Evolutionary conservation across 2,888 invertebrate species (phyloP), one percentile per base, ranked within the genome.

Genomic region (Eupeodes latifasciatus): DNA sequence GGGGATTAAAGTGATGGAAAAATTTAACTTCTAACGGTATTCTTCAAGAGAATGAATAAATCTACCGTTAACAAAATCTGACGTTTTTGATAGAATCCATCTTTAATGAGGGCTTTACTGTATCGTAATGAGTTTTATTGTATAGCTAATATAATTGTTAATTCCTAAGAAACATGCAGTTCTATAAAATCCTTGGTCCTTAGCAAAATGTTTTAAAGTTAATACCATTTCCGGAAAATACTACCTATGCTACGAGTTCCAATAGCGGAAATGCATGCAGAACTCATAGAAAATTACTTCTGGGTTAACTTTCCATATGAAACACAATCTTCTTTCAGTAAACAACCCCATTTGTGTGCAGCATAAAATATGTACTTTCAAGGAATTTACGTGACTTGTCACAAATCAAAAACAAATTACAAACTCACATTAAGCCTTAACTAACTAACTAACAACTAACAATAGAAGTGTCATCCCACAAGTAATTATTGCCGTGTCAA

Each of bases 391-490:
- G 69, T 71, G 67, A 84, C 61, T 49, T 69, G 76, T 71, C 75
- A 71, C 67, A 69, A 51, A 81, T 44, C 53, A 51, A 55, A 69
- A 69, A 80, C 75, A 76, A 85, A 85, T 81, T 85, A 44, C 76
- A 81, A 81, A 77, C 71, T 85, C 85, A 85, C 85, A 85, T 81
- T 67, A 85, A 40, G 34, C 77, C 40, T 27, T 27, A 81, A 59
- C 53, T 74, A 40, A 27, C 34, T 27, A 27, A 27, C 27, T 19
- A 19, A 16, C 77, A 27, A 27, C 27, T 47, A 64, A 16, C 77
- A 82, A 85, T 85, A 82, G 77, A 85, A 81, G 77, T 85, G 85
- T 85, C 85, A 81, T 81, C 67, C 19, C 59, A 12, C 59, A 47
- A 34, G 47, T 76, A 81, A 51, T 72, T 53, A 85, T 81, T 64